phyloP scores from a whole-genome alignment of 2,113 vertebrate genomes.

The Columba janthina region DNA sequence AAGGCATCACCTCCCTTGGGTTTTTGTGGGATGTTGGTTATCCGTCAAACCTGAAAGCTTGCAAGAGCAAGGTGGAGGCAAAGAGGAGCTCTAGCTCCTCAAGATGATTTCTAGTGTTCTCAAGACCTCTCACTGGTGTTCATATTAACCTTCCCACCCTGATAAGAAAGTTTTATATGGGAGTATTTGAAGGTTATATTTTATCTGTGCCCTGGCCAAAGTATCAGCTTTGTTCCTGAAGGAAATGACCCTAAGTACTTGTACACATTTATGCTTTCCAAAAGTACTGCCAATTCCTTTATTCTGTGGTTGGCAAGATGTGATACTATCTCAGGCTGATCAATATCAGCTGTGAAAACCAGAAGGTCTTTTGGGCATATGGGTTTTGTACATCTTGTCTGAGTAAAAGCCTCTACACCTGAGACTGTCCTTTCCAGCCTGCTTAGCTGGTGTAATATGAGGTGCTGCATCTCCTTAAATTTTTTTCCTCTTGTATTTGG shows the following conservation, averaged over 20 bases:
- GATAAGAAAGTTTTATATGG: background rate
- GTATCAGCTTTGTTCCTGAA: background rate
- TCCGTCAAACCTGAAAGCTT: background rate
- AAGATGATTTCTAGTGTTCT: background rate
- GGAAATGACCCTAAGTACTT: background rate
- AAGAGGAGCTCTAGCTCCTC: background rate
- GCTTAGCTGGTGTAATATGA: background rate
- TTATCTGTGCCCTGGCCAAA: background rate
- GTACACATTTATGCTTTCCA: background rate
- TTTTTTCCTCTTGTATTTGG: background rate
- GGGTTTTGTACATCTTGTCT: background rate
- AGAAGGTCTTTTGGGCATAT: background rate
- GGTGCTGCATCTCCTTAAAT: fast-evolving
- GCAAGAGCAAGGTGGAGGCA: background rate
- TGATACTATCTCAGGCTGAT: background rate
- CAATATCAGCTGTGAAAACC: background rate
- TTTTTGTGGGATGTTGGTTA: background rate
- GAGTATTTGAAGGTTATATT: background rate
- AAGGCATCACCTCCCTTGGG: fast-evolving
- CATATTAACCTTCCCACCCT: background rate
- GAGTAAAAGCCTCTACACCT: background rate
- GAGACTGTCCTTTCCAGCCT: background rate
- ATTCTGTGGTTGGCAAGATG: background rate
- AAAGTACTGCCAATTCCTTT: background rate
- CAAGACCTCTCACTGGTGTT: background rate